phyloP scores from a whole-genome alignment of 2,888 invertebrate species.

The Furcula furcula region DNA sequence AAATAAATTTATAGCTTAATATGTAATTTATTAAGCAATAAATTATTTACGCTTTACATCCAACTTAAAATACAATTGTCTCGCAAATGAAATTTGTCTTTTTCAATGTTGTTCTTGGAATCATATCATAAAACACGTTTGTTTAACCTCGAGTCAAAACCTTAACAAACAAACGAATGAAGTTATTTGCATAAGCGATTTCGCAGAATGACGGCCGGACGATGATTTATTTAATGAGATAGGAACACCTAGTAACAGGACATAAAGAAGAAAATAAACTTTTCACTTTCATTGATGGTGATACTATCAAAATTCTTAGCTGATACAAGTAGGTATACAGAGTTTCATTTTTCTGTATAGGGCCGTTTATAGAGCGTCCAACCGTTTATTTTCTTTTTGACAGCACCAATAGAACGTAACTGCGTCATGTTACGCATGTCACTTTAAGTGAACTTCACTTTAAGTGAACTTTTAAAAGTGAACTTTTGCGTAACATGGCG shows the following conservation, averaged over 20 bases:
- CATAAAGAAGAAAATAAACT: constrained; percentile 41
- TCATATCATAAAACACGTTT: constrained; percentile 41
- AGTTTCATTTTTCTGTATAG: too few species aligned
- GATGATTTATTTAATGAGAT: constrained; percentile 55
- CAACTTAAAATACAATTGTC: constrained; percentile 32
- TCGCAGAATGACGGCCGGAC: constrained; percentile 49
- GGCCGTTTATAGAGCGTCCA: too few species aligned
- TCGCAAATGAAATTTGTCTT: constrained; percentile 29
- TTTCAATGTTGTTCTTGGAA: constrained; percentile 41
- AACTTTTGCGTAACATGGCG: too few species aligned
- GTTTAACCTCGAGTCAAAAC: constrained; percentile 43
- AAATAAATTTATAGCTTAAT: constrained; percentile 3
- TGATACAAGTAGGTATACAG: too few species aligned
- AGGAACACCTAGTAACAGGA: constrained; percentile 48
- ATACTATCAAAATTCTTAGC: too few species aligned
- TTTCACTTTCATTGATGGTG: constrained; percentile 5
- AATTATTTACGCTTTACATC: constrained; percentile 24
- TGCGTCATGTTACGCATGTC: too few species aligned
- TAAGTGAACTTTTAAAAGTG: too few species aligned
- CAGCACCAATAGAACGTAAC: too few species aligned
- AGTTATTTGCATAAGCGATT: constrained; percentile 58
- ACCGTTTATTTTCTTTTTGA: too few species aligned
- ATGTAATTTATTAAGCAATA: constrained; percentile 8
- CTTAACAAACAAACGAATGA: constrained; percentile 38
- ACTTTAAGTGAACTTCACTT: too few species aligned